A percentile compares a stretch with the other conserved stretches of the same genome.
phyloP scores from a whole-genome alignment of 2,113 vertebrate species.

The Tor tambroides region DNA sequence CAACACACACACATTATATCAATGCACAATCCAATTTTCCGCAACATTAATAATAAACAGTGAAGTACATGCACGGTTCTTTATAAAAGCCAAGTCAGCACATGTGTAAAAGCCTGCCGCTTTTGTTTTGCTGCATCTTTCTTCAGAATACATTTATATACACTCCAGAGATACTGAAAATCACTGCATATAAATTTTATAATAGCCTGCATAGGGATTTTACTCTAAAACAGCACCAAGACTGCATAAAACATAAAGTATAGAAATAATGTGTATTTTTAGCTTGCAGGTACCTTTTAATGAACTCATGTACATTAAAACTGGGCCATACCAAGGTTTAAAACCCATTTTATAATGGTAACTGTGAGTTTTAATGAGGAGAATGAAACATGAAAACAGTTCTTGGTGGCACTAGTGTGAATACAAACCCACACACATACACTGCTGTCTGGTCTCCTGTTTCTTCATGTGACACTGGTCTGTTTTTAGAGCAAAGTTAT shows the following conservation, averaged over 20 bases:
- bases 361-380: not conserved
- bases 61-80: not conserved
- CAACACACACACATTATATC: not conserved
- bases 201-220: not conserved
- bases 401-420: not conserved
- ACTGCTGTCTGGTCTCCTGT: constrained; percentile 63
- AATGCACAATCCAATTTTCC: not conserved
- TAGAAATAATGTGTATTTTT: not conserved
- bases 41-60: constrained; percentile 18
- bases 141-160: not conserved
- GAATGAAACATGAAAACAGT: not conserved
- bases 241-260: not conserved
- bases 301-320: not conserved
- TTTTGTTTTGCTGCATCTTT: not conserved
- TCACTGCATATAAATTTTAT: not conserved
- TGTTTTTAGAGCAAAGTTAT: constrained; percentile 71
- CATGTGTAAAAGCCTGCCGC: not conserved
- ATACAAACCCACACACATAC: constrained; percentile 24
- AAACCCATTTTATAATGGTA: not conserved
- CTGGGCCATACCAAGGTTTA: not conserved
- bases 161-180: not conserved
- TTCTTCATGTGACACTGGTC: constrained; percentile 73
- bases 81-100: not conserved
- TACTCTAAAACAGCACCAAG: not conserved
- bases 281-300: not conserved